These are phyloP conservation scores for Neolamprologus longior DNA, from an alignment of 2,113 vertebrate genomes.

Conservation along the genomic window DNA sequence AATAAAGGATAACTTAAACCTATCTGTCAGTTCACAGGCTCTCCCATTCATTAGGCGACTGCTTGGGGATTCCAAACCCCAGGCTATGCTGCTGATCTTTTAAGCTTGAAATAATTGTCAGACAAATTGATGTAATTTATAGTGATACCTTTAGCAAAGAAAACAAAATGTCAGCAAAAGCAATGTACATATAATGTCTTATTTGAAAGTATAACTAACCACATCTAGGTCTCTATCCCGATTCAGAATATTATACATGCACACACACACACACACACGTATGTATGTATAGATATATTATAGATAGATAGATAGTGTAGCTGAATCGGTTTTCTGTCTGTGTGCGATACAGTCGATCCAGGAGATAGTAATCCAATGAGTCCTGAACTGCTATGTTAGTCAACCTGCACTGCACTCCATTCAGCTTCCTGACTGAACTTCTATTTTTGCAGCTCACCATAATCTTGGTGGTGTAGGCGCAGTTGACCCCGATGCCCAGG, in stretches of 20 bases:
- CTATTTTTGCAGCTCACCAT: constrained; percentile 77
- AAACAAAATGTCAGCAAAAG: background rate
- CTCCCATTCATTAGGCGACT: background rate
- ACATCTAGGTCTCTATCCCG: background rate
- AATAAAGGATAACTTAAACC: background rate
- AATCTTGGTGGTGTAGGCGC: constrained; percentile 98
- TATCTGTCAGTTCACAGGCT: background rate
- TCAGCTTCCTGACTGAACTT: background rate
- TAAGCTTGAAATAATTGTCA: background rate
- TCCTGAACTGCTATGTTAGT: constrained; percentile 5
- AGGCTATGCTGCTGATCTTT: background rate
- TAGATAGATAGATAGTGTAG: background rate
- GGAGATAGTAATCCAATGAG: background rate
- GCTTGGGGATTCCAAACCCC: background rate
- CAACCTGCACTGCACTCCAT: background rate
- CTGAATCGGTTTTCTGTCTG: background rate
- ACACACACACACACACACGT: rapidly evolving
- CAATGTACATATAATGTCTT: background rate
- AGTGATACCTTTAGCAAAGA: background rate
- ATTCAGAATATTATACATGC: background rate
- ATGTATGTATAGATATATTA: background rate
- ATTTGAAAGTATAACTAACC: background rate
- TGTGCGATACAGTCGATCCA: background rate
- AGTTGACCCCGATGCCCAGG: constrained; percentile 91
- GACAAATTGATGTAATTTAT: background rate